These are phyloP conservation scores for Drosophila affinis DNA, from an alignment of 2,888 invertebrate species.

Conservation along the genomic window DNA sequence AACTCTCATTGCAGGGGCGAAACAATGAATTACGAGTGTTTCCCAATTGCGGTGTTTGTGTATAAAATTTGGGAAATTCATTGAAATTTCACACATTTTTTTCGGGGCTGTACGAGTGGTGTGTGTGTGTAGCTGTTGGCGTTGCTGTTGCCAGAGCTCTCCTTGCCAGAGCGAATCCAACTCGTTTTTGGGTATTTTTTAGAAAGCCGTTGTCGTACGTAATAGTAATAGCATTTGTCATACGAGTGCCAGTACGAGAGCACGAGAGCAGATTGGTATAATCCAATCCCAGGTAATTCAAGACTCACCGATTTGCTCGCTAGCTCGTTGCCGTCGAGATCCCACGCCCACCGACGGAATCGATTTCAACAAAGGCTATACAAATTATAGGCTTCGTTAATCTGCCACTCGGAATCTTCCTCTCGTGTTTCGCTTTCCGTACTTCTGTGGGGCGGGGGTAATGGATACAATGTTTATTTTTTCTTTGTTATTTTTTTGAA, in stretches of 20 bases:
- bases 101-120: slow-evolving; percentile 2
- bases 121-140: slow-evolving; percentile 7
- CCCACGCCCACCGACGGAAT: slow-evolving; percentile 46
- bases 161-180: slow-evolving; percentile 37
- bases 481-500: slow-evolving; percentile 32
- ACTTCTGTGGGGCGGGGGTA: slow-evolving; percentile 17
- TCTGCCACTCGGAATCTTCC: slow-evolving; percentile 24
- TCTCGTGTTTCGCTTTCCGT: slow-evolving; percentile 6
- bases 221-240: slow-evolving; percentile 44
- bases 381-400: slow-evolving; percentile 10
- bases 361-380: slow-evolving; percentile 34
- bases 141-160: slow-evolving; percentile 10
- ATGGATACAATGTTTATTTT: slow-evolving; percentile 19
- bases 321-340: slow-evolving; percentile 22
- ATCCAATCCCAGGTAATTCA: slow-evolving; percentile 36
- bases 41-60: slow-evolving; percentile 39
- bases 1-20: slow-evolving; percentile 29
- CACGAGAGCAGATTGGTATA: slow-evolving; percentile 27
- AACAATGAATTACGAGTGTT: slow-evolving; percentile 37
- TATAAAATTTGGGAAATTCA: slow-evolving; percentile 42
- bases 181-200: slow-evolving; percentile 35
- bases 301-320: slow-evolving; percentile 42
- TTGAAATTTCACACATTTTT: slow-evolving; percentile 43
- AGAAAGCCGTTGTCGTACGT: slow-evolving; percentile 39
- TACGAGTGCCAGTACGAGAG: slow-evolving; percentile 22